phyloP scores from a whole-genome alignment of 2,797 vertebrate species.

The Alca torda region DNA sequence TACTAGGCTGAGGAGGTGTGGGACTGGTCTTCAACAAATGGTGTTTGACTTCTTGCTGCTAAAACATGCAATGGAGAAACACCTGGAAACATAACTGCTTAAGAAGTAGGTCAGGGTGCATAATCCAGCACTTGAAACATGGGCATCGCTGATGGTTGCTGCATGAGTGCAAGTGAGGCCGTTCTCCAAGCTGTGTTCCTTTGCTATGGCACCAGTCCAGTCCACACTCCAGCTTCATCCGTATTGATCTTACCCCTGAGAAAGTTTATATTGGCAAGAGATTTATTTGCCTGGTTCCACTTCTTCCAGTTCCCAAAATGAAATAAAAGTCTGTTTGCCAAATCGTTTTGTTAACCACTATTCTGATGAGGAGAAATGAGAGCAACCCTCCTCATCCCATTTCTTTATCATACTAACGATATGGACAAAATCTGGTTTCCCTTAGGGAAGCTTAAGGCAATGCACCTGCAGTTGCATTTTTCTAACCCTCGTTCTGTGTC shows the following conservation, averaged over 20 bases:
- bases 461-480: not conserved
- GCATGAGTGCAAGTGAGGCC: not conserved
- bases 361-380: not conserved
- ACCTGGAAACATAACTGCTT: not conserved
- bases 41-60: not conserved
- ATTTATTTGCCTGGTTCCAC: not conserved
- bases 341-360: accelerated
- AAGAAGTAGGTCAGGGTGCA: not conserved
- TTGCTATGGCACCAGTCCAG: not conserved
- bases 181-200: not conserved
- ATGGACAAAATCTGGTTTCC: not conserved
- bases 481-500: constrained; percentile 8
- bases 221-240: not conserved
- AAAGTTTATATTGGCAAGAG: not conserved
- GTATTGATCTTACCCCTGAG: not conserved
- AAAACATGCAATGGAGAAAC: not conserved
- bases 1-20: not conserved
- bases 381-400: not conserved
- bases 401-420: accelerated
- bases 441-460: not conserved
- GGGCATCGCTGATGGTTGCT: not conserved
- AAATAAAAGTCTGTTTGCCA: not conserved
- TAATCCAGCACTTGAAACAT: not conserved
- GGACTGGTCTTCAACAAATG: not conserved
- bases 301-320: not conserved